phyloP scores from a whole-genome alignment of 2,888 invertebrate genomes.

The Acrobasis consociella region DNA sequence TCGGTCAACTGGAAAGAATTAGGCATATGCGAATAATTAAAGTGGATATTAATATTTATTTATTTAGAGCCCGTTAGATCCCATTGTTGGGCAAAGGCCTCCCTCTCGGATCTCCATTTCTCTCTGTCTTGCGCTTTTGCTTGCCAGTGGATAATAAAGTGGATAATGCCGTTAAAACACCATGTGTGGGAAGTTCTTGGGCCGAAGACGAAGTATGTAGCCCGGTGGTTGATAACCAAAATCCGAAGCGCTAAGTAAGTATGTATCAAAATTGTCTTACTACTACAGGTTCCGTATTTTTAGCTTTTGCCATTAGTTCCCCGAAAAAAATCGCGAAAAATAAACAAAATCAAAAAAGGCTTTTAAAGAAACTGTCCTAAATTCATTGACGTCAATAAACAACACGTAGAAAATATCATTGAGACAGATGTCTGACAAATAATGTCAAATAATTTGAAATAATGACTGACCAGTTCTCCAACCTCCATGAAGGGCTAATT shows the following conservation, averaged over 20 bases:
- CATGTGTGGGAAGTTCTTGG: no score
- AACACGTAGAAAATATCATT: not conserved
- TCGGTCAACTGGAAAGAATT: no score
- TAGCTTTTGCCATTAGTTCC: not conserved
- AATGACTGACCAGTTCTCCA: not conserved
- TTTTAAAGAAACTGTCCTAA: slow-evolving; percentile 37
- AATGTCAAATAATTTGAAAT: not conserved
- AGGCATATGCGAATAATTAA: no score
- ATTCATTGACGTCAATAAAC: slow-evolving; percentile 9
- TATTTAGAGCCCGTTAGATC: no score
- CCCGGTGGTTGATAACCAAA: not conserved
- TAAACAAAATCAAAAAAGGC: slow-evolving; percentile 33
- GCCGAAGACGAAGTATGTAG: no score
- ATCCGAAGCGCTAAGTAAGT: not conserved
- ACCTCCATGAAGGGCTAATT: no score
- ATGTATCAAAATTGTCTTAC: not conserved
- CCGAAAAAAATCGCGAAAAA: slow-evolving; percentile 25
- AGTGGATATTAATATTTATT: no score
- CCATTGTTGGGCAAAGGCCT: no score
- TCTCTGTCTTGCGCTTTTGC: no score
- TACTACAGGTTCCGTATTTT: not conserved
- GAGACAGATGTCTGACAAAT: not conserved
- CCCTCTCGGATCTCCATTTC: no score
- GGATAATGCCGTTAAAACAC: no score
- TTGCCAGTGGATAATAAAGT: no score